Conservation (phyloP, 2,113 vertebrate species). For the pig (Sus scrofa) region T2T-Sscrofa CM000824.6:66770501-66771000, state of each 20-base stretch:
- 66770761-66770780: not conserved
- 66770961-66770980: not conserved
- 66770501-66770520: not conserved
- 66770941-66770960: not conserved
- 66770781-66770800: not conserved
- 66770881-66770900: not conserved
- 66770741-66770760: slow-evolving; percentile 8
- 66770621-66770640: no score
- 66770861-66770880: not conserved
- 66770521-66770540: no score
- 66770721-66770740: not conserved
- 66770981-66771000: not conserved
- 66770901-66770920: not conserved
- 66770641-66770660: no score
- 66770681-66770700: not conserved
- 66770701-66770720: slow-evolving; percentile 4
- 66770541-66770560: no score
- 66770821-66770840: slow-evolving; percentile 6
- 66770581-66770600: no score
- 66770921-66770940: not conserved
- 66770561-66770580: no score
- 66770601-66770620: no score
- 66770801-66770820: not conserved
- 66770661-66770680: not conserved
- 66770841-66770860: not conserved